Percentiles rank a stretch among this genome's conserved stretches.
Evolutionary conservation across 2,888 invertebrate genomes (phyloP).

Genomic region (Teinopalpus imperialis): DNA sequence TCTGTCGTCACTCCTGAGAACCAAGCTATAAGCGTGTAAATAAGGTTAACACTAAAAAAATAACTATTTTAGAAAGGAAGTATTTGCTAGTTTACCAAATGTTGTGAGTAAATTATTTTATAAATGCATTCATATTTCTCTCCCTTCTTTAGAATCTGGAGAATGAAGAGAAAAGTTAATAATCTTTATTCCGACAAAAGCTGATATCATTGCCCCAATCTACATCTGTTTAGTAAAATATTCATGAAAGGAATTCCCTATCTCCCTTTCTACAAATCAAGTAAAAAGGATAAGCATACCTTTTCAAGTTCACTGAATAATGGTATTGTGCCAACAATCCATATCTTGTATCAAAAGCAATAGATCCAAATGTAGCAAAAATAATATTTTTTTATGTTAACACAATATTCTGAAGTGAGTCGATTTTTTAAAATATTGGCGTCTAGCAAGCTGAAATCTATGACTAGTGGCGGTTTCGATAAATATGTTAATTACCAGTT

Average conservation of each 20-base stretch:
- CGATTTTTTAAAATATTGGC: too few species aligned
- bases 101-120: too few species aligned
- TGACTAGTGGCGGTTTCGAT: too few species aligned
- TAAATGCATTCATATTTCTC: too few species aligned
- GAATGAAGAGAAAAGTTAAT: constrained; percentile 10
- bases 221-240: constrained; percentile 21
- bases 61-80: too few species aligned
- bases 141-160: too few species aligned
- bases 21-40: too few species aligned
- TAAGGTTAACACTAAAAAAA: too few species aligned
- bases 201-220: constrained; percentile 14
- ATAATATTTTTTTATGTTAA: not conserved
- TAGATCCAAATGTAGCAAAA: constrained; percentile 5
- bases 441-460: too few species aligned
- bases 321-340: constrained; percentile 1
- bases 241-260: constrained; percentile 8
- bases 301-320: constrained; percentile 14
- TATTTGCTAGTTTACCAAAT: too few species aligned
- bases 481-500: too few species aligned
- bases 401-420: constrained; percentile 5
- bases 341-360: constrained; percentile 8
- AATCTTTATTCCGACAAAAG: constrained; percentile 2
- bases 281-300: constrained; percentile 11
- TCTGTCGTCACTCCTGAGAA: too few species aligned
- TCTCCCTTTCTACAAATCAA: not conserved